Evolutionary conservation across 1,140 invertebrate genomes (phyloP), one percentile per base, ranked within the genome.

Genomic region (Tyrophagus putrescentiae): DNA sequence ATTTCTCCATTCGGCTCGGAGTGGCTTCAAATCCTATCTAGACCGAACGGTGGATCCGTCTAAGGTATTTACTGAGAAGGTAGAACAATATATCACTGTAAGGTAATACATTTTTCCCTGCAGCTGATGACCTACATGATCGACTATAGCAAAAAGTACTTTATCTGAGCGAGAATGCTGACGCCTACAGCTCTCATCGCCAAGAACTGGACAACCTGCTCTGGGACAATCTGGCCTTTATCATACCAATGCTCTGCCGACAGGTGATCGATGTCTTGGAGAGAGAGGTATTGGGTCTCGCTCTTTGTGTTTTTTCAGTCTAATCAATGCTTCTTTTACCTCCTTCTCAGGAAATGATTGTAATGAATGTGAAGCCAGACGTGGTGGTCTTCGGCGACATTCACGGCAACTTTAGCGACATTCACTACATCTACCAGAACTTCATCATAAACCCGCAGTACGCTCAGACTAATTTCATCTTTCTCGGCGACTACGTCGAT

Each of bases 401-500:
- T 54, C 78, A 80, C 71, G 79, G 79, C 7, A 80, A 80, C 70
- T 78, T 73, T 61, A 68, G 72, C 36, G 79, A 80, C 67, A 65
- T 80, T 36, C 68, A 78, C 4, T 74, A 74, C 60, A 81, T 79
- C 74, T 79, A 80, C 67, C 79, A 78, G 65, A 74, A 73, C 0
- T 67, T 80, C 18, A 80, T 79, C 79, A 66, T 77, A 50, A 72
- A 78, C 66, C 78, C 78, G 9, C 76, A 77, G 3, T 63, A 75
- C 4, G 66, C 79, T 7, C 79, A 80, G 4, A 75, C 77, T 1
- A 72, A 72, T 27, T 75, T 82, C 62, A 66, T 83, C 0, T 82
- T 82, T 67, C 72, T 83, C 16, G 81, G 81, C 32, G 80, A 83
- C 69, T 83, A 81, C 69, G 81, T 83, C 0, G 81, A 83, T 67